Base-by-base conservation (phyloP, 64 coral and sea anemone species). In the Pachyseris speciosa region DNA sequence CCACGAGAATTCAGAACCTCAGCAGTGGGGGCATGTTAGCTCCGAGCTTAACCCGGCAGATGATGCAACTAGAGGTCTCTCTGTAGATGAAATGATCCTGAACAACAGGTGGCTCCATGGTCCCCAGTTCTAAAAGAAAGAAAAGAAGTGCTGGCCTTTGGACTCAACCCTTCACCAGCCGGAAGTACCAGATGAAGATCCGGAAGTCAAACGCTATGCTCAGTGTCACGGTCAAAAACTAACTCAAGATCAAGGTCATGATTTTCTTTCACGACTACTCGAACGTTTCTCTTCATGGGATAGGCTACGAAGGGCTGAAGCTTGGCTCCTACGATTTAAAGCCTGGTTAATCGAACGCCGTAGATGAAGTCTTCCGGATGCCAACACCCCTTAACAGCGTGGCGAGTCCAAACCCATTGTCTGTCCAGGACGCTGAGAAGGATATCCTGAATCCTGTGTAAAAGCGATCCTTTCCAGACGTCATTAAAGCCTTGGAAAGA, bases 11-110 rank as follows among this genome's bases (percentile, higher is more conserved):
- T 91, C 66, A 48, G 55, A 32, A 55, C 77, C 77, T 10, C 49
- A 65, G 9, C 89, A 91, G 49, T 91, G 89, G 77, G 69, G 78
- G 37, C 58, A 85, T 24, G 80, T 92, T 3, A 63, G 53, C 6
- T 53, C 78, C 6, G 66, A 85, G 47, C 5, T 36, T 9, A 92
- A 84, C 52, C 90, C 78, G 28, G 89, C 78, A 3, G 78, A 83
- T 74, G 50, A 69, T 28, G 65, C 67, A 13, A 69, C 31, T n/a
- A 91, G 76, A 83, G 89, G 89, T 42, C 15, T 91, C 3, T 66
- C 61, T 22, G 12, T 52, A 16, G 27, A 40, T 15, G 45, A 83
- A 26, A 73, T 73, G 69, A 33, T 49, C 15, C 45, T 49, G 29
- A 69, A 58, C 6, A 73, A 53, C 68, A 86, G 43, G 69, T 58